Base-by-base conservation (phyloP, 2,797 vertebrate species). In the Acrossocheilus wenchowensis region DNA sequence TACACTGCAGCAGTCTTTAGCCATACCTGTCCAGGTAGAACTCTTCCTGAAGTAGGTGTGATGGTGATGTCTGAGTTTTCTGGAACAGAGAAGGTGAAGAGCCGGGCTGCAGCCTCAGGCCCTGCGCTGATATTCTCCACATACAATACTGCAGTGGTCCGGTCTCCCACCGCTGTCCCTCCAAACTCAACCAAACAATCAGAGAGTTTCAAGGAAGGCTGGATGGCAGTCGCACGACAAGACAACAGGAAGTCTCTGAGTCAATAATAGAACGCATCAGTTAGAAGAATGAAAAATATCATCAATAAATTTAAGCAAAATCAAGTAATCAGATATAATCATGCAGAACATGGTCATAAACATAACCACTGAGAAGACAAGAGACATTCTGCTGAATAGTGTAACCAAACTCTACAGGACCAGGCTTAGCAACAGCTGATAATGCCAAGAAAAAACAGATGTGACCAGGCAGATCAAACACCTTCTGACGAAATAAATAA, bases 131-230 rank as follows among this genome's bases (percentile, higher is more conserved):
- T 86, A 5, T 96, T 96, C 73, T 93, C 78, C 89, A 99, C 93
- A 1, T 96, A 91, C 45, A 99, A 82, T 0, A 93, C 78, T 54
- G 96, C 96, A 0, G 94, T 94, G 8, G 97, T 96, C 8, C 86
- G 87, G 62, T 94, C 94, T 0, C 95, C 95, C 34, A 98, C 62
- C 15, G 97, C 95, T 0, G 98, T 99, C 85, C 96, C 95, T 0
- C 95, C 90, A 88, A 99, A 99, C 91, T 92, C 95, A 89, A 99
- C 93, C 89, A 96, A 92, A 87, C 94, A 95, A 93, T 97, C 95
- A 82, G 98, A 98, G 81, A 99, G 96, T 90, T 96, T 94, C 91
- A 99, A 90, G 2, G 96, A 96, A 3, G 97, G 97, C 79, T 93
- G 94, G 86, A 97, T 93, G 0, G 95, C 97, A 84, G 96, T 88